Base-by-base conservation (phyloP, 2,888 invertebrate species). In the Diarsia mendica region DNA sequence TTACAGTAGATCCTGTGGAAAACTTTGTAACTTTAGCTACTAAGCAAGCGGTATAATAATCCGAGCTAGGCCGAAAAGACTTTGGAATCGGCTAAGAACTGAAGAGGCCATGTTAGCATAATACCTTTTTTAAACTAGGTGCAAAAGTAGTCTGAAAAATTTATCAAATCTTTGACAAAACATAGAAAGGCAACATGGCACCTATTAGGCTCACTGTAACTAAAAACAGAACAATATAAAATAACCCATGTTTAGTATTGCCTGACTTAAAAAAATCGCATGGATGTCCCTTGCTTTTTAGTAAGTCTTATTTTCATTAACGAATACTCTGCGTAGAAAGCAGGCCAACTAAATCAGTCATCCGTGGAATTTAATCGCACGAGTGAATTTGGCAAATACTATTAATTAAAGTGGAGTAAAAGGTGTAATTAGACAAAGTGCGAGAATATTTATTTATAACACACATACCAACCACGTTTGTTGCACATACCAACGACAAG, bases 371-470 rank as follows among this genome's bases (percentile, higher is more conserved):
- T 53, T 39, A 5, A 65, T 51, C 13, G 13, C 71, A 39, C 23
- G 51, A 71, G 51, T 65, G 28, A 65, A 48, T 48, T 66, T 8
- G 18, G 48, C 20, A 71, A 72, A 66, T 76, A 65, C 23, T 20
- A 65, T 65, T 69, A 51, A 58, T 39, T 39, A 65, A 70, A 76
- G 46, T 65, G 46, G 10, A 46, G n/a, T 46, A 58, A 65, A 63
- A 73, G 11, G 4, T 64, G 48, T 8, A 48, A 74, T 74, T 23
- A 18, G 18, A 61, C 39, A n/a, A 23, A 67, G 33, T 18, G 20
- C 15, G 15, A 15, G 23, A 67, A 48, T 48, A 44, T 73, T 13
- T 20, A 13, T 73, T 51, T 66, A 49, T 51, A n/a, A n/a, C n/a
- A n/a, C n/a, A n/a, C n/a, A n/a, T n/a, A n/a, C n/a, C n/a, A n/a